Evolutionary conservation across 2,113 vertebrate genomes (phyloP).

Genomic region (Nesogale talazaci): DNA sequence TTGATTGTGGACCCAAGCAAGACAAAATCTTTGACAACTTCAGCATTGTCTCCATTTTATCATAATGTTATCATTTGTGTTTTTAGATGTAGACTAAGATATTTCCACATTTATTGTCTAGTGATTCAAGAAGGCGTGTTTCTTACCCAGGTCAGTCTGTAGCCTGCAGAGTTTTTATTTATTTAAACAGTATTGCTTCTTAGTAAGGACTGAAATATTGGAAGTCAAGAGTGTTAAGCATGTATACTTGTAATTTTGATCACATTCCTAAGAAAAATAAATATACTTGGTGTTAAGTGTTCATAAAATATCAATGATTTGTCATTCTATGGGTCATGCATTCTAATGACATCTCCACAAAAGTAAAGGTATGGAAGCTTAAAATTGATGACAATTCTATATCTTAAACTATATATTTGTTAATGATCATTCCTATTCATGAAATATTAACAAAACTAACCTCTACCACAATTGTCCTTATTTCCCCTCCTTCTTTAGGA

Average conservation of each 20-base stretch:
- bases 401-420: slow-evolving; percentile 18
- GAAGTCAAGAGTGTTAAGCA: not conserved
- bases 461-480: not conserved
- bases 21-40: no score
- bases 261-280: slow-evolving; percentile 22
- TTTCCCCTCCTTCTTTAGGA: not conserved
- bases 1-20: no score
- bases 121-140: not conserved
- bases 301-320: slow-evolving; percentile 10
- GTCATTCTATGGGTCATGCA: not conserved
- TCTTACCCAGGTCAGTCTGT: not conserved
- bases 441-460: not conserved
- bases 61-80: no score
- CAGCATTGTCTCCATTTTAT: no score
- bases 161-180: no score
- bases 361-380: not conserved
- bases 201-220: not conserved
- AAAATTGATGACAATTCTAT: not conserved
- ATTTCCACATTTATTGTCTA: no score
- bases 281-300: slow-evolving; percentile 20
- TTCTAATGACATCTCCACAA: not conserved
- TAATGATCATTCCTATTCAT: slow-evolving; percentile 1
- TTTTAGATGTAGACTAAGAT: no score
- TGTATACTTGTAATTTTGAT: not conserved
- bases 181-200: not conserved